A percentile compares a stretch with the other conserved stretches of the same genome.
These are phyloP conservation scores for Glomeris marginata DNA, from an alignment of 2,888 invertebrate species.

Conservation along the genomic window DNA sequence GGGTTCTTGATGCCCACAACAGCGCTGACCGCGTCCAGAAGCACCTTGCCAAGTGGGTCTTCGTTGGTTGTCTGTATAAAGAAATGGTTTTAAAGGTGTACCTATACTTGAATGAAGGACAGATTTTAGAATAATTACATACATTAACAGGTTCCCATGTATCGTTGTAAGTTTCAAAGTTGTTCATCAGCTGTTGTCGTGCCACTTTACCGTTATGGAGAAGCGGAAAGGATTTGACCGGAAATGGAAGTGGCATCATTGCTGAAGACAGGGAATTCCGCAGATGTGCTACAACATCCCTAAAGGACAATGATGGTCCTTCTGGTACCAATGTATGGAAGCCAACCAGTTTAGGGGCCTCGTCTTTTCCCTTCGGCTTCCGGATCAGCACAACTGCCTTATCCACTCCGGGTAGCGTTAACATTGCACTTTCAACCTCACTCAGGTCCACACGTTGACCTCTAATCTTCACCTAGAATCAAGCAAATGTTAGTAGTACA, in stretches of 20 bases:
- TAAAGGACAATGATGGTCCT: slow-evolving; percentile 3
- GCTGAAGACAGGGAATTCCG: slow-evolving; percentile 51
- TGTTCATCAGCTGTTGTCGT: not conserved
- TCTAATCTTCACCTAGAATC: slow-evolving; percentile 49
- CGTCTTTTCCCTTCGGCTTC: slow-evolving; percentile 1
- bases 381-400: slow-evolving; percentile 67
- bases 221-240: slow-evolving; percentile 54
- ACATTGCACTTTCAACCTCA: slow-evolving; percentile 63
- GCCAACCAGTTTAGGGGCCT: not conserved
- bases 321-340: not conserved
- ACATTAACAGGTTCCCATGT: no score
- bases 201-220: slow-evolving; percentile 51
- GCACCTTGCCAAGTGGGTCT: no score
- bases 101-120: no score
- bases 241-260: slow-evolving; percentile 46
- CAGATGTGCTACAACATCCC: slow-evolving; percentile 26
- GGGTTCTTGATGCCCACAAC: no score
- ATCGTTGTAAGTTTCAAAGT: not conserved
- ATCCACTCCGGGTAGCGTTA: slow-evolving; percentile 46
- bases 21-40: no score
- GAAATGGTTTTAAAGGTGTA: no score
- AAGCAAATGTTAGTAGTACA: not conserved
- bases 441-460: slow-evolving; percentile 72
- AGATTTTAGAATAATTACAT: no score
- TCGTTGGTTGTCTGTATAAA: no score